phyloP scores from a whole-genome alignment of 2,113 vertebrate species.

The Sapayoa aenigma region DNA sequence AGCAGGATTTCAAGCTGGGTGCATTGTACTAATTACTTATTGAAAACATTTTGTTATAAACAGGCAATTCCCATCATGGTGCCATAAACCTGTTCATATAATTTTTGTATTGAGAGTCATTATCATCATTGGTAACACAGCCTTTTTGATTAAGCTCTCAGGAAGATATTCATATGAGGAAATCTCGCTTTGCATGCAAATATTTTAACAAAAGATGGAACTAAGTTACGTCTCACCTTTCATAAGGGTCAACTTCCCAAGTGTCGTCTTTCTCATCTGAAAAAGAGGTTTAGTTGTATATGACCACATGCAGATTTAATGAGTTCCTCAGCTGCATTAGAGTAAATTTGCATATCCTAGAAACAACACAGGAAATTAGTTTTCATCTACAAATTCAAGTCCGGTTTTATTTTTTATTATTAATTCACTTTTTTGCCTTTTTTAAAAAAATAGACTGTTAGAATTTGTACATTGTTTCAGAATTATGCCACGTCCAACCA shows the following conservation, averaged over 20 bases:
- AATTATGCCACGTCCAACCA: not conserved
- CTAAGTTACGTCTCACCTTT: not conserved
- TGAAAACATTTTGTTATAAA: conserved; percentile 25
- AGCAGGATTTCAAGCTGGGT: not conserved
- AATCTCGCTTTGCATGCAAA: not conserved
- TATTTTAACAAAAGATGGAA: not conserved
- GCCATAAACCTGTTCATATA: conserved; percentile 5
- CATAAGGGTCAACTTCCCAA: not conserved
- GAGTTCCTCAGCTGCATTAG: not conserved
- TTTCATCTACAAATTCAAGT: conserved; percentile 40
- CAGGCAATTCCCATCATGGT: not conserved
- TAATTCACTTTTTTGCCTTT: not conserved
- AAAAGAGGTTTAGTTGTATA: not conserved
- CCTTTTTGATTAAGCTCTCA: not conserved
- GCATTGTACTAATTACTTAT: not conserved
- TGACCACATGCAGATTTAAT: not conserved
- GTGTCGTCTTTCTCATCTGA: not conserved
- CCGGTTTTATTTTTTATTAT: conserved; percentile 25
- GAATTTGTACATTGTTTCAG: not conserved
- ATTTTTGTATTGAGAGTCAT: not conserved
- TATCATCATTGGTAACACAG: not conserved
- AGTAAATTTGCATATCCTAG: conserved; percentile 8
- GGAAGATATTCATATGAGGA: not conserved
- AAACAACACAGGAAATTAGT: conserved; percentile 40
- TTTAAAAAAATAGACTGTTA: not conserved